phyloP scores from a whole-genome alignment of 2,797 vertebrate genomes.

The Phoebastria nigripes region DNA sequence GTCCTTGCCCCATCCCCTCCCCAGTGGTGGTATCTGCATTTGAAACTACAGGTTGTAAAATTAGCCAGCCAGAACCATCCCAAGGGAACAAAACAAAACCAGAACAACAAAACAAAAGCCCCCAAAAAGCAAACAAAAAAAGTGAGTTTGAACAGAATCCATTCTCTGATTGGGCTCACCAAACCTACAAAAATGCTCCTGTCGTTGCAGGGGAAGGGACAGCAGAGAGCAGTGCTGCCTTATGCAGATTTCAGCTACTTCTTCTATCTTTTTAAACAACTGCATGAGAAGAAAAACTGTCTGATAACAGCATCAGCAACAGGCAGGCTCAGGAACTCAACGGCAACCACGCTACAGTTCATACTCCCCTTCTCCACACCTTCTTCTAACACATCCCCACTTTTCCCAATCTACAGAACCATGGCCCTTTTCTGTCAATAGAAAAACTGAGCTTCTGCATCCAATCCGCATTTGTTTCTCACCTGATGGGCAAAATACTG shows the following conservation, averaged over 20 bases:
- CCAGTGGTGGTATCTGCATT: neutral
- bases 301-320: neutral
- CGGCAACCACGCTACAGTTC: neutral
- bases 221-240: slow-evolving; percentile 32
- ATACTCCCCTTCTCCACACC: neutral
- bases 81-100: neutral
- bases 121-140: neutral
- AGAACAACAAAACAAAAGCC: neutral
- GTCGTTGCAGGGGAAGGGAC: neutral
- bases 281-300: neutral
- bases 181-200: neutral
- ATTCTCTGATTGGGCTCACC: neutral
- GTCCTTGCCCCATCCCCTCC: neutral
- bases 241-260: neutral
- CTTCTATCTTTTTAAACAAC: neutral
- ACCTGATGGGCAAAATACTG: neutral
- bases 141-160: neutral
- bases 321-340: neutral
- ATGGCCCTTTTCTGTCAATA: neutral
- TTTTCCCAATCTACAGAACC: neutral
- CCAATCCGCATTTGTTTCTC: neutral
- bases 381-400: neutral
- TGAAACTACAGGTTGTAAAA: neutral
- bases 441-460: neutral
- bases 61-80: neutral